A percentile compares a stretch with the other conserved stretches of the same genome.
These are phyloP conservation scores for Maconellicoccus hirsutus DNA, from an alignment of 1,140 invertebrate species.

Conservation along the genomic window DNA sequence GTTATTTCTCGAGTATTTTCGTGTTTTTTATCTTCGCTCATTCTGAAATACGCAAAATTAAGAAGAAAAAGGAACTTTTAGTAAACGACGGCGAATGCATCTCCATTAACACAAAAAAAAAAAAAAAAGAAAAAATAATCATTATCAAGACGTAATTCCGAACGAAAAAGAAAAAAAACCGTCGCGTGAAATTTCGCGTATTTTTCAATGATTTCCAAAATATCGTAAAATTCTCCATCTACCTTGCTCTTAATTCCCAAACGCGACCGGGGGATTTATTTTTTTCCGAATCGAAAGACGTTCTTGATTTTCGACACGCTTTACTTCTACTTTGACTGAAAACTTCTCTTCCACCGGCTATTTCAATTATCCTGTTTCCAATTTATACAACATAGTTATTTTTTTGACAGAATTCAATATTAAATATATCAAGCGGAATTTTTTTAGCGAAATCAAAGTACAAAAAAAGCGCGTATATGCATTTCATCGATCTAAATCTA, in stretches of 20 bases:
- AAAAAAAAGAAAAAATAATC: slow-evolving; percentile 18
- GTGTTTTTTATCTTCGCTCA: slow-evolving; percentile 37
- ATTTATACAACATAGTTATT: neutral
- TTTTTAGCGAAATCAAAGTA: neutral
- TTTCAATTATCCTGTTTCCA: slow-evolving; percentile 66
- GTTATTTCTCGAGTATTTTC: slow-evolving; percentile 40
- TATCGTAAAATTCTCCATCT: slow-evolving; percentile 15
- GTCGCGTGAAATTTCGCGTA: too few species aligned
- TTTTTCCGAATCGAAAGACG: slow-evolving; percentile 42
- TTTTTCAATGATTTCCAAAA: too few species aligned
- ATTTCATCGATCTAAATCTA: neutral
- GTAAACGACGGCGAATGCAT: neutral
- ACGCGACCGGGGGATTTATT: slow-evolving; percentile 43
- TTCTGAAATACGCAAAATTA: slow-evolving; percentile 38
- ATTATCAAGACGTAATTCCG: neutral
- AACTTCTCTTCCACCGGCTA: slow-evolving; percentile 72
- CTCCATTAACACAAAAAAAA: neutral
- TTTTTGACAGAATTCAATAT: neutral
- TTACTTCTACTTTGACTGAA: slow-evolving; percentile 72
- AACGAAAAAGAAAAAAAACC: too few species aligned
- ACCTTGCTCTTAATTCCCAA: slow-evolving; percentile 48
- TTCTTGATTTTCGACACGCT: slow-evolving; percentile 48
- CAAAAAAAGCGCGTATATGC: neutral
- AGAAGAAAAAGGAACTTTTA: slow-evolving; percentile 4
- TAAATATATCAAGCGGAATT: neutral